Percentiles rank a stretch among this genome's conserved stretches.
phyloP scores from a whole-genome alignment of 1,140 invertebrate species.

The Heliconius himera region DNA sequence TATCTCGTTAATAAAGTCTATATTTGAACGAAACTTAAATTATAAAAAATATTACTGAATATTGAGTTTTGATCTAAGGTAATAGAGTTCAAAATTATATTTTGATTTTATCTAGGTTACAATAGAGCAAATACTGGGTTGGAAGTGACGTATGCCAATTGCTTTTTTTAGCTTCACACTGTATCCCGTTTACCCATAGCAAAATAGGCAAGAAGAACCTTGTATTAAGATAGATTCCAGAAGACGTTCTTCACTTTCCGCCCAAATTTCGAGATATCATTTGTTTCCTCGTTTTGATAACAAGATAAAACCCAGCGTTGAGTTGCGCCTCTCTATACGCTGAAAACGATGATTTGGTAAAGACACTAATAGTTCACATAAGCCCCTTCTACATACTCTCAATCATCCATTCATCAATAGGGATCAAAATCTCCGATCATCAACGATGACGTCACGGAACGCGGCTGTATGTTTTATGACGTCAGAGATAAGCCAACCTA shows the following conservation, averaged over 20 bases:
- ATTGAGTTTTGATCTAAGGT: neutral
- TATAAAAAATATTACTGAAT: neutral
- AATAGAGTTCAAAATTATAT: neutral
- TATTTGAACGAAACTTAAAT: neutral
- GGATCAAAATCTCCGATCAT: neutral
- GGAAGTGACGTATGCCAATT: neutral
- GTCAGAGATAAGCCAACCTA: constrained; percentile 8
- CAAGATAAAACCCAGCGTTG: no score
- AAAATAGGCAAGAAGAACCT: no score
- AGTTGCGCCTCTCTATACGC: no score
- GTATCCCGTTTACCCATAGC: neutral
- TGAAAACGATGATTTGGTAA: neutral
- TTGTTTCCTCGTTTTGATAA: no score
- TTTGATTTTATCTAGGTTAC: neutral
- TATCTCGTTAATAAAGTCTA: neutral
- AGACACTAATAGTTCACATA: neutral
- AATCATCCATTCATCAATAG: neutral
- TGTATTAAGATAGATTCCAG: no score
- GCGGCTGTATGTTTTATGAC: neutral
- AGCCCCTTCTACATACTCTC: neutral
- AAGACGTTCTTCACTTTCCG: no score
- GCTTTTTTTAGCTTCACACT: neutral
- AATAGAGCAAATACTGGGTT: neutral
- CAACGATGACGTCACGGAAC: neutral
- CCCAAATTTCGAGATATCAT: no score